Percentiles rank a stretch among this genome's conserved stretches.
phyloP scores from a whole-genome alignment of 2,113 vertebrate genomes.

The Callopanchax toddi region DNA sequence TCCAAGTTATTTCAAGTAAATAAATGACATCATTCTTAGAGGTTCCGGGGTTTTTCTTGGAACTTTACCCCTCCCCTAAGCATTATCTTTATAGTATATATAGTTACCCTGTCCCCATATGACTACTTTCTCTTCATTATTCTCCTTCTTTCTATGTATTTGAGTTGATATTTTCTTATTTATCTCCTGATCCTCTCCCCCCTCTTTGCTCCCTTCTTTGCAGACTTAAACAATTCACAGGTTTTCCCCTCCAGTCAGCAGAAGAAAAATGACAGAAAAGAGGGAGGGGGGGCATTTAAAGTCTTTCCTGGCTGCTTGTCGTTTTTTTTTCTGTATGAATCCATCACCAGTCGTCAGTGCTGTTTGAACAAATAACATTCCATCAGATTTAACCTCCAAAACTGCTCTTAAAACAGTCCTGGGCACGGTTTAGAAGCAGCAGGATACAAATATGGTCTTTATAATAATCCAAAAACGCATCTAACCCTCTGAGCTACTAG shows the following conservation, averaged over 20 bases:
- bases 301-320: constrained; percentile 59
- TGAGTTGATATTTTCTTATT: constrained; percentile 11
- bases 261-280: constrained; percentile 27
- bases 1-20: no score
- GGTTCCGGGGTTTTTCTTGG: no score
- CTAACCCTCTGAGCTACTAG: constrained; percentile 6
- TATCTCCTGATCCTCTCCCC: constrained; percentile 12
- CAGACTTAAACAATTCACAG: constrained; percentile 58
- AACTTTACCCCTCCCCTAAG: no score
- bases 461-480: constrained; percentile 33
- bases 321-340: constrained; percentile 61
- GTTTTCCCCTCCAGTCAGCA: constrained; percentile 70
- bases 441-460: constrained; percentile 26
- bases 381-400: constrained; percentile 54
- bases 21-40: no score
- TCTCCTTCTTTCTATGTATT: neutral
- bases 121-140: neutral
- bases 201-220: constrained; percentile 1
- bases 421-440: constrained; percentile 41
- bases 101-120: no score
- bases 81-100: no score
- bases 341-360: constrained; percentile 56
- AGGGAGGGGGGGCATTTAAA: constrained; percentile 3
- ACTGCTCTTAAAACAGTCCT: constrained; percentile 41
- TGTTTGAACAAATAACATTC: constrained; percentile 71